Evolutionary conservation across 2,888 invertebrate species (phyloP), one percentile per base, ranked within the genome.

Genomic region (Lissocephala sabroskyi): DNA sequence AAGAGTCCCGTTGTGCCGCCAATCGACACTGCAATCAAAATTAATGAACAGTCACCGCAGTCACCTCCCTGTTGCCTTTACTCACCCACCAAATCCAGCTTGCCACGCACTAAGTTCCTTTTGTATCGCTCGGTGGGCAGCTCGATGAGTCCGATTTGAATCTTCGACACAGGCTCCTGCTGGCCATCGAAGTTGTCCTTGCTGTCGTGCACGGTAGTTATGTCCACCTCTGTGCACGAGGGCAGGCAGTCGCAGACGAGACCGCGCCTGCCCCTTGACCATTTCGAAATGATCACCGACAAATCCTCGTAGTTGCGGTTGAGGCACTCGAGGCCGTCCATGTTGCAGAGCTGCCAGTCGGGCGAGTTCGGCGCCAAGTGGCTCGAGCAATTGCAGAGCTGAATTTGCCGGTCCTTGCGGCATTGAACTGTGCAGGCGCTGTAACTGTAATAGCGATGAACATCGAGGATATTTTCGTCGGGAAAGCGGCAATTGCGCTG

Each of bases 371-470:
- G 88, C 84, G 91, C 90, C 40, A 91, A 86, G 75, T 92, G 91
- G 64, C 91, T 91, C 32, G 89, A 88, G 80, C 92, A 92, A 41
- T 88, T 87, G 74, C 92, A 92, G 2, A 86, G 66, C 13, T 86
- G 80, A 16, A 89, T 62, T 68, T 92, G 91, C 0, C 88, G 88
- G 52, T 86, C 84, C 79, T 90, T 90, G 37, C 92, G 86, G 62
- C 92, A 92, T 48, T 90, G 89, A 0, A 92, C 89, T 0, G 88
- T 88, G 70, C 93, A 93, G 0, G 91, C 89, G 66, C 90, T 91
- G 77, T 90, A 91, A 36, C 92, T 92, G 76, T 93, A 93, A 50
- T 86, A 85, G 0, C 87, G 86, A 79, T 91, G 91, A 0, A 91
- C 86, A 18, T 88, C 86, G 7, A 88, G 84, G 35, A 76, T 79